Conservation (phyloP, 2,797 vertebrate species). For the Anas bahamensis region DNA sequence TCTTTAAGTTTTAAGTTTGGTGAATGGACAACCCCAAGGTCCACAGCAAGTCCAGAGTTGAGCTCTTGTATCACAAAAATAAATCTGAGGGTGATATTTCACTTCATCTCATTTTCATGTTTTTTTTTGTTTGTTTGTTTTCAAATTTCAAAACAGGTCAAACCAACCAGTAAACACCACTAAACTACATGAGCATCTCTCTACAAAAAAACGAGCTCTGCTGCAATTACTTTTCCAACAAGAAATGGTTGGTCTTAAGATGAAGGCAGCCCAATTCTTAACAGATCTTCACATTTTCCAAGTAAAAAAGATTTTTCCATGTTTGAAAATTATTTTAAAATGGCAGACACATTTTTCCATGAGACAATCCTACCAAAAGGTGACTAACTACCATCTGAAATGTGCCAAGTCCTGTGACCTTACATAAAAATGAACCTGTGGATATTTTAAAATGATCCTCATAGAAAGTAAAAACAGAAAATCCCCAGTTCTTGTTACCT, state of each 20-base stretch:
- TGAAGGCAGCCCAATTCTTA: slow-evolving; percentile 2
- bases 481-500: not conserved
- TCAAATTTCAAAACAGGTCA: not conserved
- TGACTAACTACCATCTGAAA: slow-evolving; percentile 23
- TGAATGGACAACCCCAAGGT: not conserved
- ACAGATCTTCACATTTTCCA: slow-evolving; percentile 37
- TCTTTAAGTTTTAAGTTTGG: not conserved
- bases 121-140: not conserved
- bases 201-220: not conserved
- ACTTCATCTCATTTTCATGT: not conserved
- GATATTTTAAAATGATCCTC: slow-evolving; percentile 18
- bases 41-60: not conserved
- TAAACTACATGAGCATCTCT: not conserved
- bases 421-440: slow-evolving; percentile 18
- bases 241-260: not conserved
- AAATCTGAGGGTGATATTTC: not conserved
- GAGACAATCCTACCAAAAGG: slow-evolving; percentile 33
- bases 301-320: slow-evolving; percentile 43
- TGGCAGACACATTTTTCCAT: slow-evolving; percentile 17
- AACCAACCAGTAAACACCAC: not conserved
- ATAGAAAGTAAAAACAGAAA: not conserved
- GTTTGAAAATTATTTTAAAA: slow-evolving; percentile 28
- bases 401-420: not conserved
- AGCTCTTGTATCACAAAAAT: not conserved
- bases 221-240: not conserved